Percentiles rank a stretch among this genome's conserved stretches.
phyloP scores from a whole-genome alignment of 2,113 vertebrate genomes.

The Sminthopsis crassicaudata region DNA sequence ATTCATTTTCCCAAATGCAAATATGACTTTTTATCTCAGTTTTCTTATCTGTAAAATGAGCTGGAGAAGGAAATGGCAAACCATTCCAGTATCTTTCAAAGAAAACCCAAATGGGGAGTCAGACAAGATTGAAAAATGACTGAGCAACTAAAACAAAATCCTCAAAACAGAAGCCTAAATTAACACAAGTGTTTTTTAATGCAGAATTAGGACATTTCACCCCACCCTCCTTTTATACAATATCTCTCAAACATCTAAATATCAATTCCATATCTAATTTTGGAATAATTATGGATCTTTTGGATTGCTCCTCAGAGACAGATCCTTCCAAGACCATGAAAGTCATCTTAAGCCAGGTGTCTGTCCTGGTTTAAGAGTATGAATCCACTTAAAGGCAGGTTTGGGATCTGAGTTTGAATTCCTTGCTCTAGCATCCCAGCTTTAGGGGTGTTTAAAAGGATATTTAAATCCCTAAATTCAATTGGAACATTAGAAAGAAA shows the following conservation, averaged over 20 bases:
- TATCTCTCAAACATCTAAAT: neutral
- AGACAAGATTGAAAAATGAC: neutral
- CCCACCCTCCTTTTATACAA: neutral
- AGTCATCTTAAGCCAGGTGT: neutral
- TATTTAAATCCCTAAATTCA: neutral
- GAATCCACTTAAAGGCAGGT: neutral
- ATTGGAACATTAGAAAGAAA: neutral
- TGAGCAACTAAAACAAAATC: neutral
- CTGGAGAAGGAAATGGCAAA: neutral
- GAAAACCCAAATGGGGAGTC: neutral
- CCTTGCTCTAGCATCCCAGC: neutral
- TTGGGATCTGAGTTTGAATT: neutral
- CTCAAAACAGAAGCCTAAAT: neutral
- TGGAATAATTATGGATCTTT: neutral
- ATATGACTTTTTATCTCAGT: neutral
- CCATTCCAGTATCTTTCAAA: neutral
- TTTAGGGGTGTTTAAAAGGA: neutral
- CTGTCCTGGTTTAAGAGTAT: neutral
- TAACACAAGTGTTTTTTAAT: neutral
- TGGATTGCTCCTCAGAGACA: neutral
- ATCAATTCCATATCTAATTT: neutral
- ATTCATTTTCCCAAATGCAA: neutral
- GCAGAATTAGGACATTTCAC: neutral
- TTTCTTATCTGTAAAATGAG: neutral
- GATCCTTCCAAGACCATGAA: neutral